Conservation (phyloP, 2,888 invertebrate species). For the Xylocampa areola region DNA sequence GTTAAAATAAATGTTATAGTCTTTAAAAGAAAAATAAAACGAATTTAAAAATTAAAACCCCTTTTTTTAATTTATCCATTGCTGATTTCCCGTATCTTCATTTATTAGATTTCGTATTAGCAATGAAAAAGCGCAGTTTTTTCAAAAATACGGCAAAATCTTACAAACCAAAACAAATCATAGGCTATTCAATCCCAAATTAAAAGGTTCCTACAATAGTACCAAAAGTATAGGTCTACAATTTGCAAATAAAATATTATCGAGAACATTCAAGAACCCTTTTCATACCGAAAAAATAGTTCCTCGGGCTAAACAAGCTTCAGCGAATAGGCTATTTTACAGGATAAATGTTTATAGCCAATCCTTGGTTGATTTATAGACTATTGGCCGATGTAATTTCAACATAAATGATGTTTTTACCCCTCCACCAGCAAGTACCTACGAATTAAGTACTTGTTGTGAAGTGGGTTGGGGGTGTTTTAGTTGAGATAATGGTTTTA, state of each 20-base stretch:
- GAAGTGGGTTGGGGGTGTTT: slow-evolving; percentile 1
- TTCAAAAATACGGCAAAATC: too few relatives aligned
- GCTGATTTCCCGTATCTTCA: too few relatives aligned
- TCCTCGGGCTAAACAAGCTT: slow-evolving; percentile 46
- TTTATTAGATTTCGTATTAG: too few relatives aligned
- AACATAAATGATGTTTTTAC: slow-evolving; percentile 41
- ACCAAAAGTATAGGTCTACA: slow-evolving; percentile 26
- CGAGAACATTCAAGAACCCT: slow-evolving; percentile 37
- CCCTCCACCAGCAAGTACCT: too few relatives aligned
- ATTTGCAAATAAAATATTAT: slow-evolving; percentile 50
- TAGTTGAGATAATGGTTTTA: not conserved
- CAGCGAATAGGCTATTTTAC: slow-evolving; percentile 53
- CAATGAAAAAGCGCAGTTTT: too few relatives aligned
- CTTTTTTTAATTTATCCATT: too few relatives aligned
- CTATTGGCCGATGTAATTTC: slow-evolving; percentile 43
- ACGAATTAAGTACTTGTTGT: slow-evolving; percentile 8
- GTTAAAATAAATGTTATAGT: too few relatives aligned
- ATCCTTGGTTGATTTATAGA: slow-evolving; percentile 55
- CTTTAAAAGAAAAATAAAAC: too few relatives aligned
- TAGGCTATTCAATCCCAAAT: not conserved
- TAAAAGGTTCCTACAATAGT: not conserved
- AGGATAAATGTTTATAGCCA: slow-evolving; percentile 57
- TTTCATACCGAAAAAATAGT: slow-evolving; percentile 39
- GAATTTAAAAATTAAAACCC: too few relatives aligned
- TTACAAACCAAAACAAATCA: too few relatives aligned